Base-by-base conservation (phyloP, 2,797 vertebrate genomes). In the Fistularia commersonii region DNA sequence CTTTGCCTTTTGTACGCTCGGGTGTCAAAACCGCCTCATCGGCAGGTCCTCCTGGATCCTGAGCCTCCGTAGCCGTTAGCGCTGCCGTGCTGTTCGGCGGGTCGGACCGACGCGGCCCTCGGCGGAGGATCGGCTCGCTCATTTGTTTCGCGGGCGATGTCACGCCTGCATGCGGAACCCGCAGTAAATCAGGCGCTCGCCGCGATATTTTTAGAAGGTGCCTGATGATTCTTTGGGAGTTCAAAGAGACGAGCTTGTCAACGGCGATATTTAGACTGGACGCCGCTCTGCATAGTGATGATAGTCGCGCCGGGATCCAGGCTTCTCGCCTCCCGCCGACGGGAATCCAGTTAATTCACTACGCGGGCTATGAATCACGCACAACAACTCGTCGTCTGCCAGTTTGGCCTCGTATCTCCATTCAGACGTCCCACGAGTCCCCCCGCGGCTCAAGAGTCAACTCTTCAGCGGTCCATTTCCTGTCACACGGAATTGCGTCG, bases 401-500 rank as follows among this genome's bases (percentile, higher is more conserved):
- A 65, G 45, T 39, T 65, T 75, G 65, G 74, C 57, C 34, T 45
- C 34, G 41, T 39, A 62, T 52, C 56, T 69, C 52, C 60, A 73
- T 38, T 11, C 48, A 72, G 70, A 64, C 61, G 57, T 70, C 66
- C 56, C 72, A 54, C 45, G 44, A 51, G 66, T 71, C n/a, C n/a
- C 68, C 68, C 54, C 63, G 62, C 79, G 54, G 64, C 61, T 43
- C 46, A 70, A 54, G 70, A 71, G 58, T 74, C 63, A 61, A 74
- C 60, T 76, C 64, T 71, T 76, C 63, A 55, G 79, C 46, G 65
- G 71, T 80, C 69, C 67, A 48, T 61, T 72, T 57, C 70, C 64
- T 73, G 69, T 77, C 70, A 78, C 53, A 67, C 72, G 54, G 57
- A 76, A 76, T 73, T 61, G 67, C 66, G 8, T 39, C n/a, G 57